Evolutionary conservation across 2,113 vertebrate species (phyloP).

Genomic region (Carassius gibelio): DNA sequence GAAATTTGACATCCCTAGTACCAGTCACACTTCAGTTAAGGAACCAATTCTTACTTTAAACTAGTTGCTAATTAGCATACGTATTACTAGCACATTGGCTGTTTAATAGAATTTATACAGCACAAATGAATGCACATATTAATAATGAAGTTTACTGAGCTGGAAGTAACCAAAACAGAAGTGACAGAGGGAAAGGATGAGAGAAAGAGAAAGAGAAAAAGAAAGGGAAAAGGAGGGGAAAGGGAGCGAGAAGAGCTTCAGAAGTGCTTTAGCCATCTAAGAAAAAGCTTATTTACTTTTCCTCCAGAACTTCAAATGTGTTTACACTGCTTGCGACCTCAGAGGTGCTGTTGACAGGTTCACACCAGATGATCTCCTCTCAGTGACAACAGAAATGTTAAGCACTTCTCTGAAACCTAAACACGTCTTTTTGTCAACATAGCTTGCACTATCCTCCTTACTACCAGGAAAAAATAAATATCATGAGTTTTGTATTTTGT

Average conservation of each 20-base stretch:
- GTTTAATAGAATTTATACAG: neutral
- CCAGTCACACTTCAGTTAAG: no score
- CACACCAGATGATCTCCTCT: neutral
- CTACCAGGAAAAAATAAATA: no score
- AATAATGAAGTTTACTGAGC: neutral
- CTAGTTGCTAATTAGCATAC: no score
- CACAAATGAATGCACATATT: no score
- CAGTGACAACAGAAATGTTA: conserved; percentile 11
- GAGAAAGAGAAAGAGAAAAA: neutral
- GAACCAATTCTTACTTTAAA: no score
- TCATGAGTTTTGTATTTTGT: no score
- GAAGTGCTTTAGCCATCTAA: neutral
- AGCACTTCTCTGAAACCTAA: neutral
- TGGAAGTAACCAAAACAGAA: neutral
- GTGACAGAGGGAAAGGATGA: neutral
- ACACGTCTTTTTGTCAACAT: neutral
- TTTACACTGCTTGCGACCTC: neutral
- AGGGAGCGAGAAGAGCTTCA: neutral
- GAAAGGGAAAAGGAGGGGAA: no score
- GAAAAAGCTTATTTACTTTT: conserved; percentile 6
- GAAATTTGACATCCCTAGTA: no score
- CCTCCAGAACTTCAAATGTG: conserved; percentile 1
- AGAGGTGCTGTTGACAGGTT: neutral
- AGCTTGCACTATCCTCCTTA: neutral
- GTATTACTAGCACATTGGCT: no score